A percentile compares a stretch with the other conserved stretches of the same genome.
These are phyloP conservation scores for Conomelus anceps DNA, from an alignment of 2,888 invertebrate genomes.

Conservation along the genomic window DNA sequence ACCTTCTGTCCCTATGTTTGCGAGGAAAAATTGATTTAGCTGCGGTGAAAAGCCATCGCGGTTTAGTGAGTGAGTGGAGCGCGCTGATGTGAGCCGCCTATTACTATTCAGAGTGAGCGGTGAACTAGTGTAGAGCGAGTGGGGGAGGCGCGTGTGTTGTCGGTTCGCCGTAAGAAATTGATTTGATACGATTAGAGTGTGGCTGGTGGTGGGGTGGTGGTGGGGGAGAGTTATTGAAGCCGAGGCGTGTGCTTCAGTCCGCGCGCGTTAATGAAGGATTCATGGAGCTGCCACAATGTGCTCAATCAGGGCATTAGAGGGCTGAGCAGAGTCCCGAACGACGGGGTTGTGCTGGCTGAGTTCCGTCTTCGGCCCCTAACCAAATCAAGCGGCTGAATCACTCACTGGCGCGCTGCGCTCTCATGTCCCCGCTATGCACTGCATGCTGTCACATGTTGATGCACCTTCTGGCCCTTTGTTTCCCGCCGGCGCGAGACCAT, in stretches of 20 bases:
- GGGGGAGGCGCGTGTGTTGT: neutral
- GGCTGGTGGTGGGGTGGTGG: neutral
- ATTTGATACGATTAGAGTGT: neutral
- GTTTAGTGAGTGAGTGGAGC: neutral
- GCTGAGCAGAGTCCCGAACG: neutral
- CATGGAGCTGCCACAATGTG: constrained; percentile 11
- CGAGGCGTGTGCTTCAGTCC: neutral
- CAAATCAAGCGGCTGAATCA: constrained; percentile 13
- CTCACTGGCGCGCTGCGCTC: neutral
- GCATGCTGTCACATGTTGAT: constrained; percentile 5
- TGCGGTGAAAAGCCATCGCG: neutral
- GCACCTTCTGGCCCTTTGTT: constrained; percentile 9
- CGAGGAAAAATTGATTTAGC: neutral
- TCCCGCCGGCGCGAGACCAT: neutral
- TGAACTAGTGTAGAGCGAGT: no score
- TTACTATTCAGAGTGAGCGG: neutral
- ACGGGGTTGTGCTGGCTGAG: neutral
- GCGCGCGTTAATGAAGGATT: constrained; percentile 7
- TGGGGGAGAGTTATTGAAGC: neutral
- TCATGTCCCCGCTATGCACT: neutral
- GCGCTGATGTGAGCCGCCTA: no score
- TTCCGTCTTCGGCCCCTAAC: neutral
- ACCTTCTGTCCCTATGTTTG: neutral
- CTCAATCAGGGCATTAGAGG: constrained; percentile 10
- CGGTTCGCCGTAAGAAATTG: neutral